Conservation (phyloP, 2,888 invertebrate species). For the Pammene fasciana region DNA sequence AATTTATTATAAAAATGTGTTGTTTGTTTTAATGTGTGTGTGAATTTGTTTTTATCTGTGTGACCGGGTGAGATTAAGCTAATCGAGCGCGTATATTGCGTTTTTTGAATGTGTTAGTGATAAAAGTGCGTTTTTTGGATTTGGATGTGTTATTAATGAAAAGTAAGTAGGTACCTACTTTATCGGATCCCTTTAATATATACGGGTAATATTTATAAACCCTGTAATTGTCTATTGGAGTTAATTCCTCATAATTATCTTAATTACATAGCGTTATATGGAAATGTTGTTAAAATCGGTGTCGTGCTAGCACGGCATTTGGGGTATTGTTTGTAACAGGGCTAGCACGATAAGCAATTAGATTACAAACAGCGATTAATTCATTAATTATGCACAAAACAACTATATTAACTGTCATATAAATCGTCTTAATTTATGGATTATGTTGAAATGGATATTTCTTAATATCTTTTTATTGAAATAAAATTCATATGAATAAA, state of each 20-base stretch:
- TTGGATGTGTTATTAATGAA: constrained; percentile 38
- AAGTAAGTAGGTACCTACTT: constrained; percentile 32
- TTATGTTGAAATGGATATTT: background rate
- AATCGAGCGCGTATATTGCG: constrained; percentile 46
- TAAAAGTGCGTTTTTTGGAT: constrained; percentile 42
- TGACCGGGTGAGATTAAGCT: constrained; percentile 34
- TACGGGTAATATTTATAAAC: background rate
- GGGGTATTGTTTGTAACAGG: background rate
- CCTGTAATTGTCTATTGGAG: background rate
- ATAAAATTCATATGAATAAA: too few relatives aligned
- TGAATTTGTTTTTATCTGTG: constrained; percentile 40
- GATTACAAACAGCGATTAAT: background rate
- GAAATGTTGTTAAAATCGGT: background rate
- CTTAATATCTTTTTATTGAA: background rate
- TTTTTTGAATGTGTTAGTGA: constrained; percentile 45
- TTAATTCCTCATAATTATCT: constrained; percentile 18
- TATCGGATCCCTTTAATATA: background rate
- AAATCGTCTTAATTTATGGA: background rate
- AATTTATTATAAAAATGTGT: constrained; percentile 9
- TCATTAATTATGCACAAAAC: background rate
- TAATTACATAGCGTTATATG: background rate
- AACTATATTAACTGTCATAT: background rate
- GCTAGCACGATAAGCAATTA: constrained; percentile 21
- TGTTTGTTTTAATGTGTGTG: constrained; percentile 25
- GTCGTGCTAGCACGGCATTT: constrained; percentile 11